phyloP scores from a whole-genome alignment of 2,888 invertebrate genomes.

The Mimachlamys varia region DNA sequence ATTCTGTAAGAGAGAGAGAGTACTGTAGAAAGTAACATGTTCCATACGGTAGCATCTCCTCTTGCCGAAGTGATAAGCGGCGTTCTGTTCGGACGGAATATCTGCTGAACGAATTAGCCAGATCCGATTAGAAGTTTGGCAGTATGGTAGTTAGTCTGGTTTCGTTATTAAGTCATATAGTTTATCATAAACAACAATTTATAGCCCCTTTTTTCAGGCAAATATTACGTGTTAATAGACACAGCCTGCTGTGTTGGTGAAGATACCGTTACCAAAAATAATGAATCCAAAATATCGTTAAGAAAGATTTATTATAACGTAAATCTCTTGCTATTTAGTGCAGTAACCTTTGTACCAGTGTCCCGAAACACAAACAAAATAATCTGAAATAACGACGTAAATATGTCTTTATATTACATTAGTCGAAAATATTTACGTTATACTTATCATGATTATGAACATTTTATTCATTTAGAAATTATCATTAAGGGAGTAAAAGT shows the following conservation, averaged over 20 bases:
- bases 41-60: not conserved
- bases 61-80: not conserved
- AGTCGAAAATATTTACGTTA: no score
- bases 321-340: not conserved
- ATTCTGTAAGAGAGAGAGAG: not conserved
- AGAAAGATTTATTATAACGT: not conserved
- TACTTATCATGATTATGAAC: no score
- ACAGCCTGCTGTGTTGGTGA: not conserved
- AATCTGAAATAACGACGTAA: no score
- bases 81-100: not conserved
- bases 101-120: not conserved
- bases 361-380: no score
- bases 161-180: constrained; percentile 2
- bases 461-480: no score
- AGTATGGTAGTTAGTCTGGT: not conserved
- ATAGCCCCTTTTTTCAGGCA: constrained; percentile 2
- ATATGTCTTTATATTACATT: no score
- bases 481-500: no score
- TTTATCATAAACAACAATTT: constrained; percentile 20
- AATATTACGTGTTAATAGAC: not conserved
- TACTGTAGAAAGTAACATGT: not conserved
- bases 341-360: no score
- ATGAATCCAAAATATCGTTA: not conserved
- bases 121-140: not conserved
- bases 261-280: not conserved